Conservation (phyloP, 2,113 vertebrate species). For the Sylvilagus bachmani region DNA sequence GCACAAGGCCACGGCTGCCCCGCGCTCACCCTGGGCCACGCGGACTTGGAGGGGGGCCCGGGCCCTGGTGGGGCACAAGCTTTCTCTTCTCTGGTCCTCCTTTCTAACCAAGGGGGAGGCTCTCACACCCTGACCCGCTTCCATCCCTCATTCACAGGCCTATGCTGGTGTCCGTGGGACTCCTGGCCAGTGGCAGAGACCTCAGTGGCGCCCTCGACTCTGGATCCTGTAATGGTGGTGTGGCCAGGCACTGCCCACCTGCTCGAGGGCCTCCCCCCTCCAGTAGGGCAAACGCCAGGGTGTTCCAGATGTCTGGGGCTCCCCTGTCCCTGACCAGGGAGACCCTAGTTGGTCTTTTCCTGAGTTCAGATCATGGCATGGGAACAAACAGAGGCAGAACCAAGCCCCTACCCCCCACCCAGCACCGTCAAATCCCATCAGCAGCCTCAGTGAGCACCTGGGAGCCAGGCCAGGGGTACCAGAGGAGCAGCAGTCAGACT, state of each 20-base stretch:
- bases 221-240: too few species aligned
- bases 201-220: not conserved
- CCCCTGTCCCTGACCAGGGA: not conserved
- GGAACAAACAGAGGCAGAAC: not conserved
- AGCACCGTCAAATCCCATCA: fast-evolving
- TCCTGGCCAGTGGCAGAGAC: not conserved
- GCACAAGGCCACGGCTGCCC: not conserved
- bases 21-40: not conserved
- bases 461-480: not conserved
- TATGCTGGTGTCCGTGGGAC: not conserved
- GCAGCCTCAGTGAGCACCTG: not conserved
- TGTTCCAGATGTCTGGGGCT: too few species aligned
- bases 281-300: not conserved
- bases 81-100: not conserved
- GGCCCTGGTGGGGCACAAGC: not conserved
- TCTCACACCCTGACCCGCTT: too few species aligned
- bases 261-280: not conserved
- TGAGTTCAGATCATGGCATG: not conserved
- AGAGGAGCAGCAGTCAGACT: not conserved
- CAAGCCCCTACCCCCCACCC: not conserved
- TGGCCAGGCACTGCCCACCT: not conserved
- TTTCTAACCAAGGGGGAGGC: not conserved
- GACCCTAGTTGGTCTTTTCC: not conserved
- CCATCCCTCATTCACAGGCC: not conserved
- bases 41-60: not conserved